These are phyloP conservation scores for Mylabris phalerata DNA, from an alignment of 1,140 invertebrate species.

Conservation along the genomic window DNA sequence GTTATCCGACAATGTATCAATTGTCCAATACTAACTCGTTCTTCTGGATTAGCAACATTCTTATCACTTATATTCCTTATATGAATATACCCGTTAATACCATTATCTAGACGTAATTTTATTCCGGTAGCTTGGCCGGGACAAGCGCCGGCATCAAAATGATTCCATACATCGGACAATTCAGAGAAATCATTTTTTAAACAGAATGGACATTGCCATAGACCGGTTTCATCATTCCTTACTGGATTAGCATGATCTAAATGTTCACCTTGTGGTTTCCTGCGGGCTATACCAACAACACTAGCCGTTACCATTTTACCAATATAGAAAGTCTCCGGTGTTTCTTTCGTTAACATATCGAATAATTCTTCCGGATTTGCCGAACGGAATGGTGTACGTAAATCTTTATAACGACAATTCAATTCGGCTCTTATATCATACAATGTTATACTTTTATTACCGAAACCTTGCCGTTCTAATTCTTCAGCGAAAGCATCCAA, in stretches of 20 bases:
- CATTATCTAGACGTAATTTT: conserved; percentile 85
- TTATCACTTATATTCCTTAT: conserved; percentile 94
- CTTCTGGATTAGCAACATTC: conserved; percentile 86
- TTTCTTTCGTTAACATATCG: conserved; percentile 94
- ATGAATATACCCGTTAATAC: conserved; percentile 85
- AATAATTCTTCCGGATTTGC: conserved; percentile 84
- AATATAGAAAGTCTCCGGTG: conserved; percentile 89
- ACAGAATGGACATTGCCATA: conserved; percentile 98
- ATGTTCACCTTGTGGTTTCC: conserved; percentile 87
- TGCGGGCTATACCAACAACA: conserved; percentile 72
- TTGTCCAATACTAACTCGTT: conserved; percentile 80
- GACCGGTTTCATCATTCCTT: conserved; percentile 84
- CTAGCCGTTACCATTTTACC: conserved; percentile 79
- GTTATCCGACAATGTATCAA: conserved; percentile 89
- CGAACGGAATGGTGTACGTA: conserved; percentile 71
- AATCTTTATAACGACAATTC: conserved; percentile 92
- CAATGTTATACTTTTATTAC: conserved; percentile 94
- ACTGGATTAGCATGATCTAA: conserved; percentile 93
- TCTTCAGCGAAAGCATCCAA: conserved; percentile 98
- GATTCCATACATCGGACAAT: conserved; percentile 95
- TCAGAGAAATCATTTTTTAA: conserved; percentile 92
- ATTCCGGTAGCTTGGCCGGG: conserved; percentile 93
- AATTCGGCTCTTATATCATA: conserved; percentile 97
- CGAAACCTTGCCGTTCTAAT: conserved; percentile 76
- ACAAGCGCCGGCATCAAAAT: conserved; percentile 93